phyloP scores from a whole-genome alignment of 2,113 vertebrate species.

The Colistium nudipinnis region DNA sequence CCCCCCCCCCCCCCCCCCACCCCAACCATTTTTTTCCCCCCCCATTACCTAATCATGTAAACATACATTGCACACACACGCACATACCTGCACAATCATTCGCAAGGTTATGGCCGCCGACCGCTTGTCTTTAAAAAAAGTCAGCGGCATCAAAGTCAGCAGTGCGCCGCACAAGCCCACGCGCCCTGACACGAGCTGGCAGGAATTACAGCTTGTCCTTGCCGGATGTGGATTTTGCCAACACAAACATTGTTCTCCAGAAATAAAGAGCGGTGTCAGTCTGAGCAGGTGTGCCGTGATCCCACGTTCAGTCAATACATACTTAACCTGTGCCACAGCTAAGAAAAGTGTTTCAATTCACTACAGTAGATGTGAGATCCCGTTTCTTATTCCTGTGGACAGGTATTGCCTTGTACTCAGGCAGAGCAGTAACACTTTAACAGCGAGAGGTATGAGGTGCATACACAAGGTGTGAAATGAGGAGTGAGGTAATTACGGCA shows the following conservation, averaged over 20 bases:
- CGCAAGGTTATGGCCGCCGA: slow-evolving; percentile 76
- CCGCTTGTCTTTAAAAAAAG: slow-evolving; percentile 80
- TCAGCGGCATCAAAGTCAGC: slow-evolving; percentile 76
- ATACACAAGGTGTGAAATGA: slow-evolving; percentile 62
- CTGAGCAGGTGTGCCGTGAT: slow-evolving; percentile 21
- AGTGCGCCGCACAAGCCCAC: slow-evolving; percentile 27
- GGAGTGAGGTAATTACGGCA: slow-evolving; percentile 64
- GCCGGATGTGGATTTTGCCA: slow-evolving; percentile 18
- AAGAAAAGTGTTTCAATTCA: no score
- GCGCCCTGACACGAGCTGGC: slow-evolving; percentile 52
- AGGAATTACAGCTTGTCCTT: slow-evolving; percentile 63
- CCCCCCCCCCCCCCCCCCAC: slow-evolving; percentile 37
- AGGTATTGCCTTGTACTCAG: slow-evolving; percentile 22
- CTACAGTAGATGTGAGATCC: no score
- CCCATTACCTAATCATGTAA: slow-evolving; percentile 46
- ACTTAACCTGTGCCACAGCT: no score
- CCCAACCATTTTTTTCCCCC: no score
- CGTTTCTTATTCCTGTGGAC: slow-evolving; percentile 17
- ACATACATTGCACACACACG: slow-evolving; percentile 19
- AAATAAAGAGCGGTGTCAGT: slow-evolving; percentile 22
- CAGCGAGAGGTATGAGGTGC: slow-evolving; percentile 43
- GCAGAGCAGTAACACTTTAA: slow-evolving; percentile 26
- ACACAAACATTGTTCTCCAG: slow-evolving; percentile 39
- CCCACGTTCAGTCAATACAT: slow-evolving; percentile 1
- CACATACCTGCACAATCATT: slow-evolving; percentile 47